Base-by-base conservation (phyloP, 2,113 vertebrate genomes). In the Hyperopisus bebe region DNA sequence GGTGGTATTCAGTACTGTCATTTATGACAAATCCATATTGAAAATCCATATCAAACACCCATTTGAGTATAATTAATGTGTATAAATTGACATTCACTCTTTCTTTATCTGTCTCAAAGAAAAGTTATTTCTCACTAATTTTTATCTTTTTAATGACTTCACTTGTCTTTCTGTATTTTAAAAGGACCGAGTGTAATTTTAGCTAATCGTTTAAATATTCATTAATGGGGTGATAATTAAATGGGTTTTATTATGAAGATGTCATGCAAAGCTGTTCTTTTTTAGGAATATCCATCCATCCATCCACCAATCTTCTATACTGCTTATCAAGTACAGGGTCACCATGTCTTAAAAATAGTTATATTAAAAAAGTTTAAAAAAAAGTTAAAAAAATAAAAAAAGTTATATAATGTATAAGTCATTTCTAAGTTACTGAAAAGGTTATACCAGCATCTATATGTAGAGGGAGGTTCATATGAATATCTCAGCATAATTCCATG, bases 211-310 rank as follows among this genome's bases (percentile, higher is more conserved):
- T 46, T 84, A 24, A 84, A n/a, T 84, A 88, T 88, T 88, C 21
- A 88, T 66, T 88, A 48, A 66, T 17, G 66, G 87, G 10, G 27
- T 80, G 50, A 42, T 89, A 35, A 44, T 89, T 53, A 80, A 88
- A 88, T 50, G 47, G 48, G 66, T 80, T 53, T 31, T 89, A 51
- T 35, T 53, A 91, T 91, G 94, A 93, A 94, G 93, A 93, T 93
- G 92, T 93, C 44, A 93, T 46, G 21, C 44, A 84, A 84, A 84
- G 82, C 82, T 84, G 21, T 47, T 11, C 39, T 24, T 84, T 46
- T 24, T 24, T 46, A 11, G 17, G 9, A 84, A 46, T 82, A 42
- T 24, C 24, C 44, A 84, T 84, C 77, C 66, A 74, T 77, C 70
- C 74, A 80, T 42, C 70, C 70, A 77, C 31, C 70, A 5, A 77